phyloP scores from a whole-genome alignment of 2,113 vertebrate genomes.

The Clinocottus analis region DNA sequence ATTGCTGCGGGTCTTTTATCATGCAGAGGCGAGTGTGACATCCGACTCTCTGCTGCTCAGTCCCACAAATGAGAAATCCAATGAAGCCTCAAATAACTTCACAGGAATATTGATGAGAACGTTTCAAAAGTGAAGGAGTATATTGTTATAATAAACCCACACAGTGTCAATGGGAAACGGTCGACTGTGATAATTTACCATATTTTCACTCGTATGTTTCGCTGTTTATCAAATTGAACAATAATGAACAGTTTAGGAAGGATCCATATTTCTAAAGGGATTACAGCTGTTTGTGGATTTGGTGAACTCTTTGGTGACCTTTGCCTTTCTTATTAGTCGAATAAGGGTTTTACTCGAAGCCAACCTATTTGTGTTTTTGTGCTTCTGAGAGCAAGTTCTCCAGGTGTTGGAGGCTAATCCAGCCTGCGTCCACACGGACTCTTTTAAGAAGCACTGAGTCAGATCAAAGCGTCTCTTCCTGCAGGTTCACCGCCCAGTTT shows the following conservation, averaged over 20 bases:
- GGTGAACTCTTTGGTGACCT: too few relatives aligned
- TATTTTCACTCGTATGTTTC: not conserved
- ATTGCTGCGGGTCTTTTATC: slow-evolving; percentile 49
- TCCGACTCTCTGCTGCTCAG: slow-evolving; percentile 29
- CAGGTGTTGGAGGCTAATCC: slow-evolving; percentile 4
- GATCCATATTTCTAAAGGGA: too few relatives aligned
- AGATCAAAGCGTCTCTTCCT: slow-evolving; percentile 58
- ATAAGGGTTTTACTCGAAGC: not conserved
- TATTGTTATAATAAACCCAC: not conserved
- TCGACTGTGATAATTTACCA: not conserved
- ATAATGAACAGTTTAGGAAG: too few relatives aligned
- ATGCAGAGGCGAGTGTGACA: slow-evolving; percentile 59
- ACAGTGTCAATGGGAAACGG: not conserved
- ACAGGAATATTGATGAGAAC: not conserved
- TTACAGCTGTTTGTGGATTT: too few relatives aligned
- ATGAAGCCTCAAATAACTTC: not conserved
- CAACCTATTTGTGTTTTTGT: not conserved
- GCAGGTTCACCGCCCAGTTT: slow-evolving; percentile 63
- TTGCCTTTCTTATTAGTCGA: not conserved
- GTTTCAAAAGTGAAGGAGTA: not conserved
- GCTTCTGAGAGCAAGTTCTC: not conserved
- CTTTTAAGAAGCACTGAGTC: slow-evolving; percentile 53
- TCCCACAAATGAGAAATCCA: not conserved
- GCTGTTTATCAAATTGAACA: not conserved
- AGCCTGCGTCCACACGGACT: slow-evolving; percentile 14